These are phyloP conservation scores for Geophilus truncorum DNA, from an alignment of 2,888 invertebrate species.

Conservation along the genomic window DNA sequence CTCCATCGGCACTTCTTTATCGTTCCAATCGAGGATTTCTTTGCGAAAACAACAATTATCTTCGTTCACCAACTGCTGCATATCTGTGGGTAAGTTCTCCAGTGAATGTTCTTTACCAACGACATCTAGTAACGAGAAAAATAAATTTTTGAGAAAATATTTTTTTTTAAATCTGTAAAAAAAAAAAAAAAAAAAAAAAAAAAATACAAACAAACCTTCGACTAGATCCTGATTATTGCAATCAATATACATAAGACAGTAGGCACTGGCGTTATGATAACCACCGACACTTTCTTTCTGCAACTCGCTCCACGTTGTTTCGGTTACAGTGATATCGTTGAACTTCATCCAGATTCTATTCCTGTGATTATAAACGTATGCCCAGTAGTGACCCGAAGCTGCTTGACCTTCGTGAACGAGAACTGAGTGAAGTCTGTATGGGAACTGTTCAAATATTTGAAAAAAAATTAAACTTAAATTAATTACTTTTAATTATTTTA, in stretches of 20 bases:
- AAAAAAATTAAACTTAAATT: too few species aligned
- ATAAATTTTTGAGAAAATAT: background rate
- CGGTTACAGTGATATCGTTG: constrained; percentile 51
- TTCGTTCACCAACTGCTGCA: constrained; percentile 31
- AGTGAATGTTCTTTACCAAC: constrained; percentile 28
- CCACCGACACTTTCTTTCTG: constrained; percentile 51
- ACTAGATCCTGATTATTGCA: constrained; percentile 42
- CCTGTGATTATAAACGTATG: constrained; percentile 49
- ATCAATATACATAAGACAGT: constrained; percentile 52
- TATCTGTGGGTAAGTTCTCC: constrained; percentile 32
- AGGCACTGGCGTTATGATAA: constrained; percentile 51
- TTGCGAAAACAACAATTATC: background rate
- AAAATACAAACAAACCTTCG: too few species aligned
- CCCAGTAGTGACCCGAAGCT: constrained; percentile 53
- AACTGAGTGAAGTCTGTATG: constrained; percentile 51
- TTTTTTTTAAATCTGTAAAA: background rate
- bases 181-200: too few species aligned
- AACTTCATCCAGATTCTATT: constrained; percentile 50
- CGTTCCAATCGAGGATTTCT: background rate
- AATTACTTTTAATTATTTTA: constrained; percentile 35
- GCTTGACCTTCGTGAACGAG: constrained; percentile 53
- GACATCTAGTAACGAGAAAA: background rate
- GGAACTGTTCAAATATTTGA: too few species aligned
- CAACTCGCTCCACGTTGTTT: constrained; percentile 50
- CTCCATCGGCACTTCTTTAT: background rate